These are phyloP conservation scores for Hyppa rectilinea DNA, from an alignment of 2,888 invertebrate genomes.

Conservation along the genomic window DNA sequence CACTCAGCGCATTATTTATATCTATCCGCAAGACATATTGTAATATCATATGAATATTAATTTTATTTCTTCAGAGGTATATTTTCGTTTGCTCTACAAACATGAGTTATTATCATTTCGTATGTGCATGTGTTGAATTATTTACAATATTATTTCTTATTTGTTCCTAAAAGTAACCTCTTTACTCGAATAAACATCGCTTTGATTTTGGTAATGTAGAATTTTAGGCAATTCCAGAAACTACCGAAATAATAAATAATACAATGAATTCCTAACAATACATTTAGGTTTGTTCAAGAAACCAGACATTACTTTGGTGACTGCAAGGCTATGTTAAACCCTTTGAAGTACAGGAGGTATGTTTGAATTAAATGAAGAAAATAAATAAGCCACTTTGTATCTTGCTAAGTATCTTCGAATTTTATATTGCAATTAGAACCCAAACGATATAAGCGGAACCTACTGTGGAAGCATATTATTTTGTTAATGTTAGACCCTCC, in stretches of 20 bases:
- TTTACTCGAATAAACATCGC: slow-evolving; percentile 17
- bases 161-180: slow-evolving; percentile 16
- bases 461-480: neutral
- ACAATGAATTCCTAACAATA: too few species aligned
- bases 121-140: slow-evolving; percentile 75
- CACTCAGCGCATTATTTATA: slow-evolving; percentile 29
- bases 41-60: slow-evolving; percentile 67
- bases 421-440: neutral
- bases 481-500: neutral
- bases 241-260: too few species aligned
- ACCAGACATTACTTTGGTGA: too few species aligned
- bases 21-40: slow-evolving; percentile 50
- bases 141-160: slow-evolving; percentile 63
- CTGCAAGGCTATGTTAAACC: neutral
- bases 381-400: neutral
- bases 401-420: neutral
- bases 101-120: slow-evolving; percentile 69
- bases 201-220: neutral
- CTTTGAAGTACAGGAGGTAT: too few species aligned
- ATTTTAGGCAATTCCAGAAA: neutral
- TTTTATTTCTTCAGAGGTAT: slow-evolving; percentile 53
- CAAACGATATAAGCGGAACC: neutral
- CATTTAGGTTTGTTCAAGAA: too few species aligned
- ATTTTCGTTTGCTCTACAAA: slow-evolving; percentile 56
- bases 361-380: neutral